Evolutionary conservation across 2,113 vertebrate genomes (phyloP).

Genomic region (Apistogramma diplotaenia): DNA sequence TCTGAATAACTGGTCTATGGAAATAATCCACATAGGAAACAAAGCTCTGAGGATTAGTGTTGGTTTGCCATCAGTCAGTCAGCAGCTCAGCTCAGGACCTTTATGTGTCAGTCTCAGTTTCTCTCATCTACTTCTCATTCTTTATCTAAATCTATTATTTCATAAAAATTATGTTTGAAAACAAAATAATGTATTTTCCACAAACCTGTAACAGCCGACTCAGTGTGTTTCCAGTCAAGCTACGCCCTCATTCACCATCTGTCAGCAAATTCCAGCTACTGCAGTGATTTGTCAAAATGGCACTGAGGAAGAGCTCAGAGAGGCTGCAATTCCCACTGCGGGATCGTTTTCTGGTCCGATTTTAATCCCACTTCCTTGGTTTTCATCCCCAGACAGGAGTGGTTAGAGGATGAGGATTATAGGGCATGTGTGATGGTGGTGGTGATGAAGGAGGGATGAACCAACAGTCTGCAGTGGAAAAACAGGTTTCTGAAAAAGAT

Average conservation of each 20-base stretch:
- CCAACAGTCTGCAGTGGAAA: neutral
- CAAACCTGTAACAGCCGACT: neutral
- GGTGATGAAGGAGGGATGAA: neutral
- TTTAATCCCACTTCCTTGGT: conserved; percentile 57
- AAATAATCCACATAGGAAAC: neutral
- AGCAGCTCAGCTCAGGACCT: neutral
- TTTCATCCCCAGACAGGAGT: conserved; percentile 30
- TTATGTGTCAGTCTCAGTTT: neutral
- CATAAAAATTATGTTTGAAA: neutral
- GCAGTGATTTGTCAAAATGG: conserved; percentile 7
- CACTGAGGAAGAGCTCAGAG: conserved; percentile 22
- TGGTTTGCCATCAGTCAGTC: neutral
- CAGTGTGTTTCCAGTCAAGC: neutral
- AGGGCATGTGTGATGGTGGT: conserved; percentile 1
- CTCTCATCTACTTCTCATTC: neutral
- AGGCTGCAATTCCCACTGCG: conserved; percentile 2
- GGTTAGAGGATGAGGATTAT: conserved; percentile 48
- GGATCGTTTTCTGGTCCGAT: conserved; percentile 41
- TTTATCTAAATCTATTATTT: neutral
- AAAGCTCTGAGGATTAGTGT: neutral
- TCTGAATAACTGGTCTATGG: neutral
- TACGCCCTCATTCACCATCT: neutral
- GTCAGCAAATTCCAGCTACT: neutral
- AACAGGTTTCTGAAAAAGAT: neutral
- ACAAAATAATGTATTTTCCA: neutral